These are phyloP conservation scores for Enchytraeus crypticus DNA, from an alignment of 2,888 invertebrate genomes.

Conservation along the genomic window DNA sequence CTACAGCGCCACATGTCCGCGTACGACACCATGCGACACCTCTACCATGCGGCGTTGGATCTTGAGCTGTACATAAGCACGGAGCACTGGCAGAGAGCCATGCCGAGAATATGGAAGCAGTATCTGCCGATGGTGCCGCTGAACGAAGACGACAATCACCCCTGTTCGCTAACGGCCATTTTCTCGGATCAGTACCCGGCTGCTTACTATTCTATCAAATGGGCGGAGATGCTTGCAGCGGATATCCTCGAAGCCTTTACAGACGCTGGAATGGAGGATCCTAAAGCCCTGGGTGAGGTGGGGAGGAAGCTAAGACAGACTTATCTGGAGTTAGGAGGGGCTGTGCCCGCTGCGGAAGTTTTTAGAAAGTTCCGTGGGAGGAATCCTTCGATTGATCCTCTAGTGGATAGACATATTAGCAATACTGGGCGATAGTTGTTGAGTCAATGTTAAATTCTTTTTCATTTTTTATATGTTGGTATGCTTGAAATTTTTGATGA, in stretches of 20 bases:
- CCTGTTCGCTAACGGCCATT: slow-evolving; percentile 74
- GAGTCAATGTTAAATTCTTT: too few species aligned
- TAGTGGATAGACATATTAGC: slow-evolving; percentile 51
- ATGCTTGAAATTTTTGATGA: too few species aligned
- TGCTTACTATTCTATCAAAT: slow-evolving; percentile 72
- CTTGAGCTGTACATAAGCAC: slow-evolving; percentile 68
- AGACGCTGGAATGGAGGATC: slow-evolving; percentile 54
- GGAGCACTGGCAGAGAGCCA: slow-evolving; percentile 74
- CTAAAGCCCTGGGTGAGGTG: slow-evolving; percentile 34
- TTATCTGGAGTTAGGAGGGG: slow-evolving; percentile 73
- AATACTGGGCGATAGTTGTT: neutral
- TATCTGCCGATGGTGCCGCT: slow-evolving; percentile 65
- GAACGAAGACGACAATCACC: slow-evolving; percentile 71
- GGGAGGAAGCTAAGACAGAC: slow-evolving; percentile 60
- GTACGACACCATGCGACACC: slow-evolving; percentile 66
- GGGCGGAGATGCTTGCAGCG: slow-evolving; percentile 80
- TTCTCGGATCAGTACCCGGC: slow-evolving; percentile 76
- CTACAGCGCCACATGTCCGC: slow-evolving; percentile 68
- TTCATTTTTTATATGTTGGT: too few species aligned
- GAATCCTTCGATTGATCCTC: slow-evolving; percentile 76
- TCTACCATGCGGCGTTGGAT: slow-evolving; percentile 74
- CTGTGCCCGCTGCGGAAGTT: slow-evolving; percentile 70
- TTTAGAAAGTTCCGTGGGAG: slow-evolving; percentile 84
- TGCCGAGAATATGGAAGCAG: slow-evolving; percentile 68
- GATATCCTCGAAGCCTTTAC: slow-evolving; percentile 79